Conservation (phyloP, 2,888 invertebrate species). For the Pilophorus perplexus region DNA sequence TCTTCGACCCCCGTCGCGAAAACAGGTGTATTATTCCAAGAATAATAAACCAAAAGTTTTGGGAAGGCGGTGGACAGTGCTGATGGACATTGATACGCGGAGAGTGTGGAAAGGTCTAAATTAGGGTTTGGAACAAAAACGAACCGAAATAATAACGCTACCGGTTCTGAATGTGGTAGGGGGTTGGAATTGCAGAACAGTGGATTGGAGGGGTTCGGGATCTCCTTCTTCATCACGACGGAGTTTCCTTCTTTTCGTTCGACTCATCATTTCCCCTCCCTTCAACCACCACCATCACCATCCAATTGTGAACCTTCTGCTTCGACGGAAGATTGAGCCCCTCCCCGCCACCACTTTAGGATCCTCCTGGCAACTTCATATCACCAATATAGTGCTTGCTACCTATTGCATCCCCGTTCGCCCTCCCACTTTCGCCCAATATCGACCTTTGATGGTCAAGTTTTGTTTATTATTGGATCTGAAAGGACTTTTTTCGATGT, state of each 20-base stretch:
- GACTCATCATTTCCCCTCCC: background rate
- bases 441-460: too few species aligned
- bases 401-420: too few species aligned
- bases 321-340: background rate
- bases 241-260: conserved; percentile 15
- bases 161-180: background rate
- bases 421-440: too few species aligned
- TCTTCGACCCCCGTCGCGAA: too few species aligned
- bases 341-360: background rate
- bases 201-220: background rate
- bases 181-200: too few species aligned
- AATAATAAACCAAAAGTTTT: too few species aligned
- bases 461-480: conserved; percentile 4
- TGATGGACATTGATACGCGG: too few species aligned
- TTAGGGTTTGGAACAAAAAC: conserved; percentile 26
- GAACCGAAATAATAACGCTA: conserved; percentile 29
- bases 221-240: background rate
- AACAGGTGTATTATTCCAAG: too few species aligned
- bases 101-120: conserved; percentile 7
- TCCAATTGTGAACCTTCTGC: background rate
- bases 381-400: background rate
- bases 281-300: background rate
- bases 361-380: background rate
- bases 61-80: too few species aligned
- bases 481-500: too few species aligned